Evolutionary conservation across 2,797 vertebrate species (phyloP).

Genomic region (Cyclura pinguis): DNA sequence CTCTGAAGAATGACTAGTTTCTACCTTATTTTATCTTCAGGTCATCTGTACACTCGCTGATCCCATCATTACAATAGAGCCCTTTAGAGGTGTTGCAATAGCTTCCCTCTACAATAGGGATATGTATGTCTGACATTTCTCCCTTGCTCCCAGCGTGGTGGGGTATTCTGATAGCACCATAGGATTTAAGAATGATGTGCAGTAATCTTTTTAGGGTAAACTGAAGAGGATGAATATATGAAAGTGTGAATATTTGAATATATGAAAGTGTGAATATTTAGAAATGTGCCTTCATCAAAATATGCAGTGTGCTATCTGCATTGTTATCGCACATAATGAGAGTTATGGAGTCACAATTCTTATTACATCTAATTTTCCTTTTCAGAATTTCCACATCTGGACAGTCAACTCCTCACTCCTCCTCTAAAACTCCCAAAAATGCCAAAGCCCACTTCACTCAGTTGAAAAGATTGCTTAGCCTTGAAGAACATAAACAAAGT

Average conservation of each 20-base stretch:
- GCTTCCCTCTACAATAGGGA: neutral
- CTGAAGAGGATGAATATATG: neutral
- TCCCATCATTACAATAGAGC: neutral
- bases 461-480: constrained; percentile 88
- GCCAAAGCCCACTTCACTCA: constrained; percentile 88
- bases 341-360: constrained; percentile 11
- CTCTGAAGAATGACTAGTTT: neutral
- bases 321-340: neutral
- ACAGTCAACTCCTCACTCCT: constrained; percentile 75
- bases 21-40: neutral
- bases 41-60: too few relatives aligned
- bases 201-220: neutral
- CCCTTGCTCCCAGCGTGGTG: neutral
- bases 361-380: constrained; percentile 46
- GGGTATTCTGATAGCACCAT: neutral
- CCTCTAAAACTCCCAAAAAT: constrained; percentile 78
- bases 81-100: neutral
- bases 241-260: neutral
- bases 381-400: constrained; percentile 76
- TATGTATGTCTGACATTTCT: neutral
- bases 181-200: neutral
- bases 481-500: constrained; percentile 82
- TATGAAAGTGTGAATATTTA: neutral
- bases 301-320: neutral
- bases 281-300: neutral